Evolutionary conservation across 2,888 invertebrate genomes (phyloP), one percentile per base, ranked within the genome.

Genomic region (Villa cingulata): DNA sequence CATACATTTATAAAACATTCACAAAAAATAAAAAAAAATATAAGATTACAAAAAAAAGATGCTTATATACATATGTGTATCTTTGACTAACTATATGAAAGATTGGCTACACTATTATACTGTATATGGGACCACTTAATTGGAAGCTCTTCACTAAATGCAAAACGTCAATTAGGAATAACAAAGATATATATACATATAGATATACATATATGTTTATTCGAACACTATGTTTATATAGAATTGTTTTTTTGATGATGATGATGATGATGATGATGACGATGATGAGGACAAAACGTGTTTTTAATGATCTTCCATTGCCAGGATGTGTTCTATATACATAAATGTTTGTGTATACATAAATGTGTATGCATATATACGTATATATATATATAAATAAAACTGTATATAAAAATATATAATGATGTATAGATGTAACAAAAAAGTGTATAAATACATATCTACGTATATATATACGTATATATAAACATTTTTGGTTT

Each of bases 81-180:
- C n/a, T n/a, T n/a, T n/a, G n/a, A n/a, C n/a, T 27, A 27, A 27
- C 27, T 27, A 10, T 27, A 10, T 9, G 6, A 27, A 27, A 27
- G 10, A 27, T 10, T 27, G 27, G 10, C 27, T 10, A 27, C 1
- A 27, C 9, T 10, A 10, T 2, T 27, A 41, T 23, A 41, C 41
- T 41, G 37, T 46, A 37, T 41, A 41, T 36, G 41, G 46, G 48
- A 34, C 51, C 51, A 52, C 56, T 57, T 57, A 56, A 57, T 57
- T 57, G 57, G 57, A 55, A 55, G 52, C 53, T 56, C 50, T 48
- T 47, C 52, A 51, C 46, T 55, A 52, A 56, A 56, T 56, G 56
- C 54, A 55, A 56, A 57, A 56, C 55, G 56, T 56, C 57, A 57
- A 57, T 57, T 57, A 57, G 55, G 54, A 54, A 54, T 54, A 57